Conservation (phyloP, 2,113 vertebrate species). For the Pteropus alecto region DNA sequence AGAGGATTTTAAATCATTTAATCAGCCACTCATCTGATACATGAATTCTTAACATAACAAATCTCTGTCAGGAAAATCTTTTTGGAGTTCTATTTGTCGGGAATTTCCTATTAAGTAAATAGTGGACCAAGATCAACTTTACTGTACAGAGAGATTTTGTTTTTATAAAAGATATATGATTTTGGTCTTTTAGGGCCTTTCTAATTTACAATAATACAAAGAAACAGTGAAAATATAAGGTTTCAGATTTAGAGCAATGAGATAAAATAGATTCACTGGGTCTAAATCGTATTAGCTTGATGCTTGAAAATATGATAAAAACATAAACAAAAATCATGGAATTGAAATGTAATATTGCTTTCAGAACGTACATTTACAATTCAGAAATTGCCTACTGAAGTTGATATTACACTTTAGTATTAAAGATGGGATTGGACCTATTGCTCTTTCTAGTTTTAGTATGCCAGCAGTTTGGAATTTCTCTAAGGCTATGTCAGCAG, state of each 20-base stretch:
- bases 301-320: constrained; percentile 23
- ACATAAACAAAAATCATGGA: not conserved
- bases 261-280: not conserved
- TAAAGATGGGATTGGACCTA: not conserved
- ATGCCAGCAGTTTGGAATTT: not conserved
- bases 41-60: not conserved
- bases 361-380: not conserved
- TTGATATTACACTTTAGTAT: not conserved
- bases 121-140: constrained; percentile 22
- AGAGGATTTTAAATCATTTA: constrained; percentile 23
- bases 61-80: constrained; percentile 19
- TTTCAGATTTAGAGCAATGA: constrained; percentile 22
- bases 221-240: constrained; percentile 17
- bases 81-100: constrained; percentile 12
- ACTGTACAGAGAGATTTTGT: not conserved
- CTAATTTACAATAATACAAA: not conserved
- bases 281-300: not conserved
- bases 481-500: not conserved
- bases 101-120: not conserved
- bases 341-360: constrained; percentile 35
- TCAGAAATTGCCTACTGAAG: not conserved
- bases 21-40: not conserved
- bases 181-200: not conserved
- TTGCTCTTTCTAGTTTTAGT: not conserved
- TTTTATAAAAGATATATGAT: not conserved